Evolutionary conservation across 1,140 invertebrate species (phyloP).

Genomic region (Zaprionus nigranus): DNA sequence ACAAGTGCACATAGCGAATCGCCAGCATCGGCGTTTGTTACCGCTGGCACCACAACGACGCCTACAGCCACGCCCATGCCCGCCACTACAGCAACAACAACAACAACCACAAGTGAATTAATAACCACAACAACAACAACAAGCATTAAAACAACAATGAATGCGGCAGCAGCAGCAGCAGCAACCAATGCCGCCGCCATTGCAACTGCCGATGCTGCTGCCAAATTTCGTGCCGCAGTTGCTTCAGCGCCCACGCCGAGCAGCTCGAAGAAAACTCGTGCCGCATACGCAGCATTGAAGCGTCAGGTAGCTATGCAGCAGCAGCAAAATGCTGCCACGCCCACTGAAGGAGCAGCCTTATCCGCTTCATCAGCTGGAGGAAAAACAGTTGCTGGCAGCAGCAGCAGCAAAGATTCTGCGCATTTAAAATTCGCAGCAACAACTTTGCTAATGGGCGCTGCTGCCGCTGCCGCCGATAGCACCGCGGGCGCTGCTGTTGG

Average conservation of each 20-base stretch:
- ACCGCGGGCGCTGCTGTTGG: constrained; percentile 50
- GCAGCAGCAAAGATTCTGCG: constrained; percentile 63
- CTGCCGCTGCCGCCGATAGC: constrained; percentile 70
- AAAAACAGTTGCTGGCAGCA: constrained; percentile 18
- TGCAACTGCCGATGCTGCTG: constrained; percentile 59
- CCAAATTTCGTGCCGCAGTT: constrained; percentile 67
- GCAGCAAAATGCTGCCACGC: constrained; percentile 33
- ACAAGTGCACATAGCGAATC: constrained; percentile 53
- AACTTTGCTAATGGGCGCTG: constrained; percentile 69
- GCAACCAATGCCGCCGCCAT: constrained; percentile 49
- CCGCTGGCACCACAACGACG: constrained; percentile 60
- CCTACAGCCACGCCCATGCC: constrained; percentile 52
- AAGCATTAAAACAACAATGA: constrained; percentile 39
- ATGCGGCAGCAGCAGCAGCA: constrained; percentile 26
- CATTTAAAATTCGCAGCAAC: constrained; percentile 73
- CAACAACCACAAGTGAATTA: constrained; percentile 42
- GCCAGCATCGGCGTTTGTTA: constrained; percentile 45
- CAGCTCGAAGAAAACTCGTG: constrained; percentile 63
- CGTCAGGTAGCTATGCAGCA: constrained; percentile 67
- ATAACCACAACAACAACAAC: constrained; percentile 40
- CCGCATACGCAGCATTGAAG: constrained; percentile 64
- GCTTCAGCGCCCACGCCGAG: constrained; percentile 58
- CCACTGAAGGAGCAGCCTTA: constrained; percentile 6
- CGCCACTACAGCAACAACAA: constrained; percentile 47
- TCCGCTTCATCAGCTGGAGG: constrained; percentile 19